Evolutionary conservation across 2,113 vertebrate species (phyloP).

Genomic region (Cardinalis cardinalis): DNA sequence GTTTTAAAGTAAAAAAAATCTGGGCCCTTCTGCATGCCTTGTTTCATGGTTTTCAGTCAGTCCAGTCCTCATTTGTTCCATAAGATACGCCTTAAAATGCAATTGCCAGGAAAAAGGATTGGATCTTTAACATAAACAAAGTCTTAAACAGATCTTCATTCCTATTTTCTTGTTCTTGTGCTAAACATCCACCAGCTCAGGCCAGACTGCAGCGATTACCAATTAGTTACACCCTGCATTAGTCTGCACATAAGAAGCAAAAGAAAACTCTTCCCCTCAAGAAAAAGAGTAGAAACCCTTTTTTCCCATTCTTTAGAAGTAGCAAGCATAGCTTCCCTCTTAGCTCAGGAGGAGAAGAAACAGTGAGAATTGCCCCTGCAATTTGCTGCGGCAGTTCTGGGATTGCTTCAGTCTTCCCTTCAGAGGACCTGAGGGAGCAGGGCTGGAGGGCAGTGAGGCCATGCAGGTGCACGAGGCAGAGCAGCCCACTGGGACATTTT

Average conservation of each 20-base stretch:
- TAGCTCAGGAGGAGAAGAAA: neutral
- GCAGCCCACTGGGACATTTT: neutral
- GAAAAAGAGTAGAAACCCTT: neutral
- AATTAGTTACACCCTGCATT: neutral
- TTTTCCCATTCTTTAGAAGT: neutral
- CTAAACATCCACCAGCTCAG: neutral
- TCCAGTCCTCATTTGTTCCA: neutral
- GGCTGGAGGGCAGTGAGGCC: neutral
- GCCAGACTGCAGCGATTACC: neutral
- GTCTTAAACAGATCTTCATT: neutral
- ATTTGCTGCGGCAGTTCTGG: accelerated
- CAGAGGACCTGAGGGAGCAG: neutral
- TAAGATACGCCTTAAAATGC: neutral
- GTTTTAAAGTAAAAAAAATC: neutral
- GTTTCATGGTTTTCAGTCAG: neutral
- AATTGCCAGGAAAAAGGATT: neutral
- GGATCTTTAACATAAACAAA: neutral
- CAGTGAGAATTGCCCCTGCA: neutral
- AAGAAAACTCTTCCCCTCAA: neutral
- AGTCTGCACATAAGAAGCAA: neutral
- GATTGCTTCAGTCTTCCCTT: neutral
- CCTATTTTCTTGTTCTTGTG: neutral
- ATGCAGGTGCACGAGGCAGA: neutral
- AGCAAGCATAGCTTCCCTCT: neutral
- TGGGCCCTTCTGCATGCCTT: neutral